phyloP scores from a whole-genome alignment of 2,797 vertebrate species.

The Hybognathus amarus region DNA sequence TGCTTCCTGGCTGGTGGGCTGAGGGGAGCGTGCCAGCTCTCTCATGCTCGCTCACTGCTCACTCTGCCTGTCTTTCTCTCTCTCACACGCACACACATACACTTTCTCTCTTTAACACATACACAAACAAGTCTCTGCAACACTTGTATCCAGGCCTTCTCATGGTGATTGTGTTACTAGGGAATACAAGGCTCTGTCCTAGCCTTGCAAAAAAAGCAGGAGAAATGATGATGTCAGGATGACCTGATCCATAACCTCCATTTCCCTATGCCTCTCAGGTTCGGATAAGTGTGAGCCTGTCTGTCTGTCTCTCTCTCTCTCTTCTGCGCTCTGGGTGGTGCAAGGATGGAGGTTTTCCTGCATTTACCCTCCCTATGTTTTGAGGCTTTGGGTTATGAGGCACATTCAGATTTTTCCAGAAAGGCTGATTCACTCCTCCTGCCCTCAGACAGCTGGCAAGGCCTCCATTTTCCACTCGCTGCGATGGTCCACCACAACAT shows the following conservation, averaged over 20 bases:
- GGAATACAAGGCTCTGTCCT: slow-evolving; percentile 21
- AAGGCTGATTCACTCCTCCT: slow-evolving; percentile 55
- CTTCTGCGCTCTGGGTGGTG: slow-evolving; percentile 47
- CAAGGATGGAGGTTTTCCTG: slow-evolving; percentile 46
- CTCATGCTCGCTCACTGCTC: slow-evolving; percentile 56
- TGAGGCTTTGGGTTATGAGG: slow-evolving; percentile 52
- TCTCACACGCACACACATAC: slow-evolving; percentile 23
- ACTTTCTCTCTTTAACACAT: slow-evolving; percentile 30
- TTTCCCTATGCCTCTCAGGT: slow-evolving; percentile 42
- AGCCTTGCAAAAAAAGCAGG: slow-evolving; percentile 37
- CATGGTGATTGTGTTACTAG: slow-evolving; percentile 70
- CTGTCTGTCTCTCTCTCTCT: neutral
- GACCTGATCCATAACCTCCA: slow-evolving; percentile 69
- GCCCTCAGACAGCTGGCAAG: slow-evolving; percentile 56
- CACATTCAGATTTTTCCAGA: slow-evolving; percentile 56
- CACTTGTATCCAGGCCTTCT: slow-evolving; percentile 38
- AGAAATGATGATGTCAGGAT: slow-evolving; percentile 66
- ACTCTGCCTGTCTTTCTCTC: slow-evolving; percentile 55
- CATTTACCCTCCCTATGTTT: slow-evolving; percentile 38
- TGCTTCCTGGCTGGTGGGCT: slow-evolving; percentile 81
- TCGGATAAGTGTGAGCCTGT: slow-evolving; percentile 6
- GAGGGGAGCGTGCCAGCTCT: slow-evolving; percentile 72
- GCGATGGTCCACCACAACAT: slow-evolving; percentile 49
- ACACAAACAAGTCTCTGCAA: slow-evolving; percentile 42
- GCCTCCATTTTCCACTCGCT: slow-evolving; percentile 57